Evolutionary conservation across 2,888 invertebrate species (phyloP).

Genomic region (Leptopilina syphax): DNA sequence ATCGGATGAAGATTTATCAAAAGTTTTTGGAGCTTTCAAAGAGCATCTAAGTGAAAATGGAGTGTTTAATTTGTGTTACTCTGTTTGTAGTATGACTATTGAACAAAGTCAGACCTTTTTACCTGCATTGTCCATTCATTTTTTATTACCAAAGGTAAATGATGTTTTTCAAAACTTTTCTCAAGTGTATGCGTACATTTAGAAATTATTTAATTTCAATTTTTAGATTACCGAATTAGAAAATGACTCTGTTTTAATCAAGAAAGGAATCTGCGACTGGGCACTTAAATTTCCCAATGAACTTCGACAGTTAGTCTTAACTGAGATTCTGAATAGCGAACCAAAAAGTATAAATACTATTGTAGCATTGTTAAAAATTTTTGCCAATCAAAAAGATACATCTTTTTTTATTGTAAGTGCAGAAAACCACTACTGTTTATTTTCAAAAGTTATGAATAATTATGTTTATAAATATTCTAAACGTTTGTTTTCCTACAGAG

Average conservation of each 20-base stretch:
- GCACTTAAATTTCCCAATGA: conserved; percentile 67
- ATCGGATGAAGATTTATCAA: conserved; percentile 57
- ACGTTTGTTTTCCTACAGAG: conserved; percentile 56
- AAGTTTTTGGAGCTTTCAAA: conserved; percentile 57
- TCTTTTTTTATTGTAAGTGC: conserved; percentile 59
- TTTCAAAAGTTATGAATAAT: not conserved
- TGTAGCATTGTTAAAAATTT: conserved; percentile 53
- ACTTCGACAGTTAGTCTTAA: conserved; percentile 62
- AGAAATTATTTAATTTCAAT: not conserved
- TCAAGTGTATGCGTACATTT: not conserved
- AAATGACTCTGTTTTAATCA: conserved; percentile 61
- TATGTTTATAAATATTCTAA: not conserved
- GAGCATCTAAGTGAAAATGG: conserved; percentile 61
- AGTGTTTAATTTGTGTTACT: conserved; percentile 64
- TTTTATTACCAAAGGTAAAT: conserved; percentile 66
- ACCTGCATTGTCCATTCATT: conserved; percentile 58
- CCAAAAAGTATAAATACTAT: conserved; percentile 59
- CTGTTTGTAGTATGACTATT: conserved; percentile 58
- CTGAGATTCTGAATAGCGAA: conserved; percentile 64
- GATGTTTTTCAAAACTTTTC: not conserved
- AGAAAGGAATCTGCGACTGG: conserved; percentile 58
- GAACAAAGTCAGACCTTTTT: conserved; percentile 63
- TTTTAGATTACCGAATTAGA: conserved; percentile 61
- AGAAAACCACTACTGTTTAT: not conserved
- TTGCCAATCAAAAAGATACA: conserved; percentile 49